Evolutionary conservation across 2,797 vertebrate species (phyloP).

Genomic region (Phyllotis vaccarum): DNA sequence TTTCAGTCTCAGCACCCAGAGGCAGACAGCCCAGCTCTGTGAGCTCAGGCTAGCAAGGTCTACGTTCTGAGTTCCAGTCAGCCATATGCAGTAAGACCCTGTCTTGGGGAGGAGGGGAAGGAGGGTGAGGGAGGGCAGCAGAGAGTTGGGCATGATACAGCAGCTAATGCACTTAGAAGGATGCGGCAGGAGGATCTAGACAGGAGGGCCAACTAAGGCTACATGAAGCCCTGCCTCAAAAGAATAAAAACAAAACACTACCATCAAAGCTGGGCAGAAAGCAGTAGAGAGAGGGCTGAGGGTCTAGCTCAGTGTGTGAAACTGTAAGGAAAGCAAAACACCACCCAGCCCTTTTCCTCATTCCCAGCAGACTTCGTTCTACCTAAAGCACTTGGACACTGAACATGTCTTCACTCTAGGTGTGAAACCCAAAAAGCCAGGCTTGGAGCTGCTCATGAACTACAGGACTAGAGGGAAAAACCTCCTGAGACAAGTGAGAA

Average conservation of each 20-base stretch:
- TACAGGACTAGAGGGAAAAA: background rate
- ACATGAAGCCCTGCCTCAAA: background rate
- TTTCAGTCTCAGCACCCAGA: background rate
- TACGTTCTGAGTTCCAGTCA: background rate
- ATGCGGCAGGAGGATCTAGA: background rate
- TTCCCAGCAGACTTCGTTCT: background rate
- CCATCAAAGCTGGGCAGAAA: background rate
- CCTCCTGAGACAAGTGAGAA: slow-evolving; percentile 47
- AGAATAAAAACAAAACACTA: background rate
- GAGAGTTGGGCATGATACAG: background rate
- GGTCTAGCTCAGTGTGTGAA: background rate
- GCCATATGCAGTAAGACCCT: background rate
- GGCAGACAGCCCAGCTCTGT: background rate
- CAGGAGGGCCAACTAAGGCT: background rate
- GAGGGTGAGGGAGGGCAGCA: too few species aligned
- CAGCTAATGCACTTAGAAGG: background rate
- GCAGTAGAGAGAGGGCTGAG: too few species aligned
- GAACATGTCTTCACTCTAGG: slow-evolving; percentile 25
- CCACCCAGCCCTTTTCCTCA: background rate
- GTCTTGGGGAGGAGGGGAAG: accelerated
- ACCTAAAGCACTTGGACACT: background rate
- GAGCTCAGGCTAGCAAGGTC: background rate
- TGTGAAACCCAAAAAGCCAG: background rate
- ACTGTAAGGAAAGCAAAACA: background rate
- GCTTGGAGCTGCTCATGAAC: background rate